A percentile compares a stretch with the other conserved stretches of the same genome.
Conservation (phyloP, 2,113 vertebrate genomes). For the Pachycephala philippinensis region DNA sequence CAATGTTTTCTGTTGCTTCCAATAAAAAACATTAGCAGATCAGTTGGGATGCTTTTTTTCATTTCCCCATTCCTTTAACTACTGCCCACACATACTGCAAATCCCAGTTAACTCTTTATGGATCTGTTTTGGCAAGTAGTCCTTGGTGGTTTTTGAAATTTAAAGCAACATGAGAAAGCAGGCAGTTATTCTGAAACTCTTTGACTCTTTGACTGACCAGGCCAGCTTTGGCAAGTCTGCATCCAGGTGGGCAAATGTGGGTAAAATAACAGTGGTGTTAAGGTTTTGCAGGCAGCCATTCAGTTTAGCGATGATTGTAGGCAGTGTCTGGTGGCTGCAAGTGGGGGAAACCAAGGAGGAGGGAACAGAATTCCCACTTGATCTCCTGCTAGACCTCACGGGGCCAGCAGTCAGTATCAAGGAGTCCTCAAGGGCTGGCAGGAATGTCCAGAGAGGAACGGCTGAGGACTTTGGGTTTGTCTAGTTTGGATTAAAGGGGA, state of each 20-base stretch:
- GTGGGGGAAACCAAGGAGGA: neutral
- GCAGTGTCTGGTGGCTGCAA: neutral
- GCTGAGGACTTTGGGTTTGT: neutral
- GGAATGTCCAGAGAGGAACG: fast-evolving
- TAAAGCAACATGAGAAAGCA: neutral
- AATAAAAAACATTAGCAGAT: neutral
- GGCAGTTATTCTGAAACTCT: neutral
- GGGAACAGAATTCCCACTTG: neutral
- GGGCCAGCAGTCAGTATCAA: no score
- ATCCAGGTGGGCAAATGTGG: neutral
- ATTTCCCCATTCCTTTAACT: neutral
- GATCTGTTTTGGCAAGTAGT: neutral
- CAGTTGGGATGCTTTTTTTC: neutral
- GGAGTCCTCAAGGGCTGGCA: neutral
- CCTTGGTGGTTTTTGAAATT: neutral
- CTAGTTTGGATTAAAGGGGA: neutral
- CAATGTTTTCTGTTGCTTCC: neutral
- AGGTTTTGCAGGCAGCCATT: neutral
- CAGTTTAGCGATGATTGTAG: neutral
- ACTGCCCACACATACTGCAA: neutral
- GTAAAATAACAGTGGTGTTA: neutral
- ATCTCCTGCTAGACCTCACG: neutral
- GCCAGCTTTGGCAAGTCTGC: neutral
- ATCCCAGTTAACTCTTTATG: neutral
- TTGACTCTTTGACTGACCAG: neutral